Conservation (phyloP, 1,140 invertebrate genomes). For the Hylaeus volcanicus region DNA sequence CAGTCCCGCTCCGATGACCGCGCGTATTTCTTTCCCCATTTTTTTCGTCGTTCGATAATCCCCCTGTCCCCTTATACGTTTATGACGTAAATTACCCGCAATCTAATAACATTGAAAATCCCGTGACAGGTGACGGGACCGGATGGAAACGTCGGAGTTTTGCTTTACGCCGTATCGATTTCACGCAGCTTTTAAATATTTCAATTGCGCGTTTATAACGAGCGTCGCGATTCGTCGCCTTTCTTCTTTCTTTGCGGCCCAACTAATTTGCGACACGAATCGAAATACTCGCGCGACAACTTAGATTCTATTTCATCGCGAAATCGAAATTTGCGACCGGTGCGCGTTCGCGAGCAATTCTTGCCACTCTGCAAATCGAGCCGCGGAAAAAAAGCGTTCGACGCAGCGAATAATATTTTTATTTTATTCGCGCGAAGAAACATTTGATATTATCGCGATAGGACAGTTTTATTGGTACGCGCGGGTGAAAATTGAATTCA, state of each 20-base stretch:
- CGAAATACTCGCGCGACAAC: not conserved
- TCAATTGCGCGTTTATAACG: slow-evolving; percentile 4
- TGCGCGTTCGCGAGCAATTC: not conserved
- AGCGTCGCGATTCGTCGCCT: not conserved
- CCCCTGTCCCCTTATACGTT: slow-evolving; percentile 6
- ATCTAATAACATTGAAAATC: slow-evolving; percentile 35
- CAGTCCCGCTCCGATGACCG: slow-evolving; percentile 5
- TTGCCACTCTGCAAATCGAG: not conserved
- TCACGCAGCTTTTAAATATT: slow-evolving; percentile 43
- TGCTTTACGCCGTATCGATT: slow-evolving; percentile 26
- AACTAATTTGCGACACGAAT: not conserved
- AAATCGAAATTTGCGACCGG: not conserved
- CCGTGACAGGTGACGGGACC: slow-evolving; percentile 24
- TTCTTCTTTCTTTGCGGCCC: not conserved
- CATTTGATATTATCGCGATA: too few relatives aligned
- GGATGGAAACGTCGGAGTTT: slow-evolving; percentile 6
- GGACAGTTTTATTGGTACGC: too few relatives aligned
- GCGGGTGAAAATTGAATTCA: too few relatives aligned
- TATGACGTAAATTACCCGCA: slow-evolving; percentile 32
- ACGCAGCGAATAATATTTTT: not conserved
- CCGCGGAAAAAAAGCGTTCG: not conserved
- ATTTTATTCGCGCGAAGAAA: not conserved
- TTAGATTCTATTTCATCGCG: slow-evolving; percentile 3
- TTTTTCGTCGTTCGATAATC: not conserved
- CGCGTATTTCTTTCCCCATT: slow-evolving; percentile 14